Base-by-base conservation (phyloP, 2,113 vertebrate genomes). In the Tragelaphus strepsiceros region DNA sequence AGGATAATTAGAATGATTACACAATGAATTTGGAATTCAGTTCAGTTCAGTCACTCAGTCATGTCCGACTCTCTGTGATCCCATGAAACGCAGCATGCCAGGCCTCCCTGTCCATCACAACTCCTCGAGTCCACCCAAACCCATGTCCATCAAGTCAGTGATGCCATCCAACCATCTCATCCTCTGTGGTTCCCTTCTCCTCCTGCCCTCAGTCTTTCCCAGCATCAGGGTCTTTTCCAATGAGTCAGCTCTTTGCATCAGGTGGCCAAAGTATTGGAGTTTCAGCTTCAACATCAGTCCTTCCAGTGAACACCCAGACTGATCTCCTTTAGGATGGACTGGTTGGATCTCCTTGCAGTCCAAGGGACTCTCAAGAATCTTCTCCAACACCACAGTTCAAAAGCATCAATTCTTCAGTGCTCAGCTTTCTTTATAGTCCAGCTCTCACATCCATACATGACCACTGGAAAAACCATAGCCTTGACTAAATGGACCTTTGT, bases 371-470 rank as follows among this genome's bases (percentile, higher is more conserved):
- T n/a, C 0, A 17, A 64, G 30, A 64, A 14, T 64, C 30, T 64
- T 64, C 62, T 64, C 62, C 62, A 64, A 64, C 32, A 17, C 15
- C 32, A n/a, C 62, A n/a, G 62, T 64, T 64, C 15, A 64, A 64
- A 64, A 64, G 16, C 16, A 64, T n/a, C 62, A 64, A 4, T 64
- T n/a, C 32, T 64, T n/a, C 0, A 0, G 62, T 0, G 0, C 16
- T 64, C 32, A 64, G 62, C 16, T 3, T 64, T 64, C 30, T n/a
- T n/a, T 16, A 64, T 16, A n/a, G 30, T 64, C 3, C 62, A 64
- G 32, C 7, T 64, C 15, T n/a, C 30, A 64, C 30, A n/a, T 64
- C 62, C 62, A n/a, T 64, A n/a, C 3, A 2, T 17, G 30, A 64
- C 62, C 30, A 64, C 7, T 1, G 62, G 62, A 64, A 64, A 64